Evolutionary conservation across 2,113 vertebrate species (phyloP), one percentile per base, ranked within the genome.

Genomic region (Thomomys bottae): DNA sequence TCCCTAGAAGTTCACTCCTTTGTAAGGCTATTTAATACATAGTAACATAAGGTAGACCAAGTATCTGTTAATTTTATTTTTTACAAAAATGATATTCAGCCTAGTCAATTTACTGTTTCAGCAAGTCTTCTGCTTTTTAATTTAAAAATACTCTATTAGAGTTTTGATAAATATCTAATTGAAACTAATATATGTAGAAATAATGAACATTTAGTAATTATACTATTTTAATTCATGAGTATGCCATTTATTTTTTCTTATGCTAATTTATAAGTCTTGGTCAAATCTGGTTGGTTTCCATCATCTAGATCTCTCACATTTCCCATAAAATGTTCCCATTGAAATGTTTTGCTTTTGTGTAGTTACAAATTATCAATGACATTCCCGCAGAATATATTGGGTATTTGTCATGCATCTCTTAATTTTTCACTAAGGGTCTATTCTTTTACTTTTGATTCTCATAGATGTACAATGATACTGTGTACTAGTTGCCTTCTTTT

Each of bases 111-210:
- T 84, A 87, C n/a, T n/a, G 77, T 67, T 76, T 40, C 28, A 78
- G 71, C 64, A 57, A 36, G 49, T 54, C 49, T 54, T 54, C 18
- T 54, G 49, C 49, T 54, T 54, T 54, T 54, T 54, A 17, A 54
- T 54, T 54, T 54, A 2, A 54, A 54, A 54, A 54, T 54, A 20
- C 49, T 54, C 42, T 28, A 66, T 28, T 78, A 34, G 36, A 61
- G 5, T 79, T 78, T 59, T 78, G 17, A 30, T 87, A 67, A 66
- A 49, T 12, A 86, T 67, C 87, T 79, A 87, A 84, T 73, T 61
- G 10, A 49, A 84, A 18, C 14, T 90, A 54, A 68, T 59, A n/a
- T 84, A 87, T 83, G 38, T 87, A 82, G 26, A 76, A 89, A 77
- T 5, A 68, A 38, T 68, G 70, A 63, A 82, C 21, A 49, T 70